phyloP scores from a whole-genome alignment of 2,797 vertebrate species.

The Discoglossus pictus region DNA sequence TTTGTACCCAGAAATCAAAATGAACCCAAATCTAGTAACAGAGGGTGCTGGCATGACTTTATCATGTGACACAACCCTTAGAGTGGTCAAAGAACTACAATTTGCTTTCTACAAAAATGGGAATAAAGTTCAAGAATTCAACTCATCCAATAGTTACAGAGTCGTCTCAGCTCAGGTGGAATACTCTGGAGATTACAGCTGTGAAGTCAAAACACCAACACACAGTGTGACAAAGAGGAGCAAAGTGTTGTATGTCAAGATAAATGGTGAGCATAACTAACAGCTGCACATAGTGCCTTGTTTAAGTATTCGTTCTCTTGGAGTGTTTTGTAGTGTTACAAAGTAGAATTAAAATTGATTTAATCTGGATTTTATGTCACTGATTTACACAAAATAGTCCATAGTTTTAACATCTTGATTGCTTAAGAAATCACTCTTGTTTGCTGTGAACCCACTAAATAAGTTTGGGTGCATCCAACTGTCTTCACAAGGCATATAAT shows the following conservation, averaged over 20 bases:
- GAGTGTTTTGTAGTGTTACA: too few relatives aligned
- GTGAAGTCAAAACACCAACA: conserved; percentile 20
- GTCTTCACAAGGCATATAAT: too few relatives aligned
- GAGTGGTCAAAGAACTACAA: conserved; percentile 13
- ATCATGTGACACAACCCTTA: conserved; percentile 16
- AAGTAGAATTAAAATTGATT: too few relatives aligned
- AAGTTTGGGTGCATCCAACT: too few relatives aligned
- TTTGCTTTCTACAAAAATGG: conserved; percentile 33
- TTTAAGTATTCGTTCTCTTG: too few relatives aligned
- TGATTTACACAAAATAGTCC: too few relatives aligned
- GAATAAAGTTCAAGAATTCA: neutral
- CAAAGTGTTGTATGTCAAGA: neutral
- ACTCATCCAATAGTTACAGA: neutral
- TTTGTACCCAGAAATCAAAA: conserved; percentile 9
- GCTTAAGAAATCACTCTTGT: too few relatives aligned
- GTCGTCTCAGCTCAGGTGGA: neutral
- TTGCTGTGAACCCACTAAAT: too few relatives aligned
- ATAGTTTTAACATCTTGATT: too few relatives aligned
- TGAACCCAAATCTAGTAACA: neutral
- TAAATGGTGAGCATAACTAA: conserved; percentile 19
- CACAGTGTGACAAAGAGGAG: neutral
- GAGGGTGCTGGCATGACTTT: conserved; percentile 8
- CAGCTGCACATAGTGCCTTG: too few relatives aligned
- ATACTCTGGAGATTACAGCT: conserved; percentile 18
- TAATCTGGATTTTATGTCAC: too few relatives aligned